Conservation (phyloP, 2,888 invertebrate genomes). For the Zeuzera pyrina region DNA sequence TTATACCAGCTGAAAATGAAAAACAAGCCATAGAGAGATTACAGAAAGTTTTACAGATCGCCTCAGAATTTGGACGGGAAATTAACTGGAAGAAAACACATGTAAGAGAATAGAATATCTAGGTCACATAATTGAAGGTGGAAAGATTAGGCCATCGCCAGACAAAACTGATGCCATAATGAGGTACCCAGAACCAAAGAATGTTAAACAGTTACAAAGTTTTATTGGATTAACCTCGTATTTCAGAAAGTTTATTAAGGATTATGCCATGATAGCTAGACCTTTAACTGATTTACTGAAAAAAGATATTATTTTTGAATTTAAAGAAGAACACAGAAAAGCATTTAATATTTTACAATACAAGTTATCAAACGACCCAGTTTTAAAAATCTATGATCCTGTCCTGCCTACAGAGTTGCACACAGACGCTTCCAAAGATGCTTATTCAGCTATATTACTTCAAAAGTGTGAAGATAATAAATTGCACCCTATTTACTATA, state of each 20-base stretch:
- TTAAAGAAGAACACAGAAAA: constrained; percentile 2
- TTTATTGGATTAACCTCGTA: constrained; percentile 19
- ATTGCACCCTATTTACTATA: background rate
- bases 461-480: constrained; percentile 7
- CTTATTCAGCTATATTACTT: constrained; percentile 14
- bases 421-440: constrained; percentile 14
- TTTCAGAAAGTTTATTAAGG: constrained; percentile 20
- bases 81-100: constrained; percentile 4
- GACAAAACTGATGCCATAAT: constrained; percentile 14
- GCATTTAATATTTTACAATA: constrained; percentile 8
- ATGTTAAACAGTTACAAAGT: constrained; percentile 15
- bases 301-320: constrained; percentile 5
- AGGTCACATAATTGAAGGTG: constrained; percentile 15
- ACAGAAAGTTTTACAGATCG: constrained; percentile 7
- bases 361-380: constrained; percentile 8
- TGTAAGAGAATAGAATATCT: constrained; percentile 20
- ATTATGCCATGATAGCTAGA: constrained; percentile 19
- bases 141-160: constrained; percentile 14
- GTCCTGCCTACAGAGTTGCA: constrained; percentile 13
- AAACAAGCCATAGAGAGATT: constrained; percentile 10
- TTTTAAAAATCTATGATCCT: constrained; percentile 13
- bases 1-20: constrained; percentile 11
- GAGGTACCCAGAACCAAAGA: constrained; percentile 14
- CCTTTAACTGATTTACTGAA: constrained; percentile 15
- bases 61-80: constrained; percentile 18